Evolutionary conservation across 2,113 vertebrate species (phyloP).

Genomic region (Pontoporia blainvillei): DNA sequence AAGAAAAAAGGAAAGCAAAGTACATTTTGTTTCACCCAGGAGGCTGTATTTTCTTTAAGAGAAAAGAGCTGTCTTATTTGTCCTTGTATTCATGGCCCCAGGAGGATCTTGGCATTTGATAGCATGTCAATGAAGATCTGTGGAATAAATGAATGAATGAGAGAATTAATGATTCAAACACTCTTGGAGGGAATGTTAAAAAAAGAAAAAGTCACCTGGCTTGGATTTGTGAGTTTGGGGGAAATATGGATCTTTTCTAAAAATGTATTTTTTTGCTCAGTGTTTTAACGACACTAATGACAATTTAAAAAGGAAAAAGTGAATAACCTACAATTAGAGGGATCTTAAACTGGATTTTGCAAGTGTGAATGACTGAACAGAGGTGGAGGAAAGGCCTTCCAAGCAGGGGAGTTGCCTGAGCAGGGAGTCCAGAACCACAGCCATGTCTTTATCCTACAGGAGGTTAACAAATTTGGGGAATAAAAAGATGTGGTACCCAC

Average conservation of each 20-base stretch:
- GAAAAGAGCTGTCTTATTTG: neutral
- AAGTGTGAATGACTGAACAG: neutral
- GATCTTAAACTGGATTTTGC: neutral
- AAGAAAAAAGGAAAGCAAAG: constrained; percentile 38
- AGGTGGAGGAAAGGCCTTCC: neutral
- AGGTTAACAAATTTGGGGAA: neutral
- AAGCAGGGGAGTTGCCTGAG: neutral
- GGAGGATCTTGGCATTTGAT: neutral
- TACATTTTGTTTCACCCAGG: constrained; percentile 7
- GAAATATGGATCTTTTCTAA: neutral
- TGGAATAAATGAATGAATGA: neutral
- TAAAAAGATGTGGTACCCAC: neutral
- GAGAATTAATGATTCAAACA: neutral
- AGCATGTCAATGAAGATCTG: neutral
- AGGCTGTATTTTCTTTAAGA: neutral
- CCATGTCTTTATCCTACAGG: neutral
- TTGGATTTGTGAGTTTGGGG: neutral
- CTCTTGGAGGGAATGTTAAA: neutral
- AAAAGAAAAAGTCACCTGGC: neutral
- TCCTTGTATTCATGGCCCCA: neutral
- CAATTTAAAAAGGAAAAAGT: neutral
- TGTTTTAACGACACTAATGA: neutral
- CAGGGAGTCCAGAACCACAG: neutral
- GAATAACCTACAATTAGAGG: neutral
- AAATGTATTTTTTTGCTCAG: neutral